Percentiles rank a stretch among this genome's conserved stretches.
These are phyloP conservation scores for Cyanistes caeruleus DNA, from an alignment of 2,113 vertebrate genomes.

Conservation along the genomic window DNA sequence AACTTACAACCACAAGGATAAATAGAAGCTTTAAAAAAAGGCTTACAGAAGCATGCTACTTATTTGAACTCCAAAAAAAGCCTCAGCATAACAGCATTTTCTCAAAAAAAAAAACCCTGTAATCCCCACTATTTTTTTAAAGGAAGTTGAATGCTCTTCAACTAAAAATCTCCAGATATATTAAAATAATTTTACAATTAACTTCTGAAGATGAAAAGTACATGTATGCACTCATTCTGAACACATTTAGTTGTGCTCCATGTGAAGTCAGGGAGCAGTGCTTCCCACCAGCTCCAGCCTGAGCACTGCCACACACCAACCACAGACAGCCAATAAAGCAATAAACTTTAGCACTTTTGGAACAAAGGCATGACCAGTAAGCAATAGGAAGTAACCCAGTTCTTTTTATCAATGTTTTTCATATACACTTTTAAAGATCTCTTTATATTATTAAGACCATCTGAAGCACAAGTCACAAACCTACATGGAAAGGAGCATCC, in stretches of 20 bases:
- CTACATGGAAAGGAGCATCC: not conserved
- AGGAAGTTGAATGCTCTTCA: not conserved
- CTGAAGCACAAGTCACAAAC: not conserved
- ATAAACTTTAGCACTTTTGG: not conserved
- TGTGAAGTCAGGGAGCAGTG: not conserved
- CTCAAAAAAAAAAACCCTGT: not conserved
- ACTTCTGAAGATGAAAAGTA: not conserved
- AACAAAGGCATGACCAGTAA: not conserved
- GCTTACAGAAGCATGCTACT: not conserved
- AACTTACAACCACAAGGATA: conserved; percentile 38
- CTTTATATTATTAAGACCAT: not conserved
- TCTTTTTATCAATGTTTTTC: not conserved
- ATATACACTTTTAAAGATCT: not conserved
- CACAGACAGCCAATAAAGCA: fast-evolving
- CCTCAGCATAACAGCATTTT: not conserved
- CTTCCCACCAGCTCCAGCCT: not conserved
- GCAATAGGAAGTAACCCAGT: not conserved
- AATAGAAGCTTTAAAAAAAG: conserved; percentile 26
- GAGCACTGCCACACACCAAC: not conserved
- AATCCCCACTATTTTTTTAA: not conserved
- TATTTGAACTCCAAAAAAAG: not conserved
- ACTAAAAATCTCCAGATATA: not conserved
- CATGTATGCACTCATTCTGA: not conserved
- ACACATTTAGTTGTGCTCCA: not conserved
- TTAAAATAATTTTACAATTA: not conserved